Base-by-base conservation (phyloP, 2,888 invertebrate genomes). In the Plebejus melissa region DNA sequence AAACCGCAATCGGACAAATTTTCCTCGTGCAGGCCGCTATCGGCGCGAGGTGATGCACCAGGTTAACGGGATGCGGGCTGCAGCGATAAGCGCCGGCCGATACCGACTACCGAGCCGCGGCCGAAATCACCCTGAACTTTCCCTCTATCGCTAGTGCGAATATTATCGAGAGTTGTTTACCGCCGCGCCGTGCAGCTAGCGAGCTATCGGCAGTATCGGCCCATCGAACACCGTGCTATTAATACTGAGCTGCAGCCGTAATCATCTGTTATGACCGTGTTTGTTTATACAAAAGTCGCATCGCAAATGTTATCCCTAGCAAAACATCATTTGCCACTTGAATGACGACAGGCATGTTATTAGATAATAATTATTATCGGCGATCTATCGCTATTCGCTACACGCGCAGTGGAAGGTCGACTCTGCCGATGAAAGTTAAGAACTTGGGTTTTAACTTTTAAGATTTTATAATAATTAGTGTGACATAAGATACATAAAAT, bases 31-130 rank as follows among this genome's bases (percentile, higher is more conserved):
- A 28, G 28, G 22, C 60, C 22, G n/a, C 7, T 58, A 58, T 58
- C 58, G 58, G 9, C 58, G 6, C 60, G 60, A 60, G 60, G 60
- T 60, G 58, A 58, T 58, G 60, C 60, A 60, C 28, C 60, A 60
- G 60, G 60, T 60, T 60, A 60, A 60, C 60, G 28, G 60, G 60
- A 22, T 28, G 28, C 22, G 11, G 60, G 60, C 9, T 28, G 28
- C 22, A 4, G 60, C 60, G 60, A 60, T 60, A 60, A 60, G 28
- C 60, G 9, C 22, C 60, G 28, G 11, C 28, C 60, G 28, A 60
- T 28, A 60, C 1, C 60, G 60, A 22, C 28, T 28, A 60, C 1
- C 60, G 60, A 22, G 22, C 60, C 60, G 9, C 60, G 9, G 22
- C 28, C 60, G 60, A 60, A 60, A 60, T 28, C 60, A 28, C 28